These are phyloP conservation scores for Enteromius viviparus DNA, from an alignment of 2,797 vertebrate genomes.

Conservation along the genomic window DNA sequence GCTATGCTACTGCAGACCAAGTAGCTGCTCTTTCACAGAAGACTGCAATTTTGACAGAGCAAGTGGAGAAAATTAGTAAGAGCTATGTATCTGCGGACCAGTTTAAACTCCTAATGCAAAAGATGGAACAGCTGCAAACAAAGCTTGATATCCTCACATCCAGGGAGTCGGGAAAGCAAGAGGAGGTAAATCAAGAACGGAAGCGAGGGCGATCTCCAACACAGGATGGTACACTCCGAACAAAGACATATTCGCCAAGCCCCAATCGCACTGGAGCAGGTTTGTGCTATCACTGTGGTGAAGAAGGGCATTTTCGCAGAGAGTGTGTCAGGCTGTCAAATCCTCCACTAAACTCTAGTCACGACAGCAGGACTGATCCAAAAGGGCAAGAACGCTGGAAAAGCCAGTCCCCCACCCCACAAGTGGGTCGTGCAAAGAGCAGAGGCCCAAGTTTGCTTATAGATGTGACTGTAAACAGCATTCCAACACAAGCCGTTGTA, in stretches of 20 bases:
- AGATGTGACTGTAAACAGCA: background rate
- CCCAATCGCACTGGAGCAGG: background rate
- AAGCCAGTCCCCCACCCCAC: background rate
- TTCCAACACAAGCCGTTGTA: background rate
- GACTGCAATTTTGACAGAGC: too few species aligned
- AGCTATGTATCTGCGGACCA: too few species aligned
- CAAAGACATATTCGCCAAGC: background rate
- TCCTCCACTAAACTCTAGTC: background rate
- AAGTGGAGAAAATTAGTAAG: too few species aligned
- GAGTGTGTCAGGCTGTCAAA: background rate
- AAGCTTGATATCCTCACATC: conserved; percentile 7
- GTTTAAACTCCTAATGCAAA: too few species aligned
- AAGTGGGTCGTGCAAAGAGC: too few species aligned
- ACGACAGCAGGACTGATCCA: background rate
- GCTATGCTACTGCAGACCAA: too few species aligned
- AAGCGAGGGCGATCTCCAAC: background rate
- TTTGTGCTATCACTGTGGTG: conserved; percentile 13
- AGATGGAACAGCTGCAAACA: conserved; percentile 30
- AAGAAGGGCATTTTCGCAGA: background rate
- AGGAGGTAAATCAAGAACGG: background rate
- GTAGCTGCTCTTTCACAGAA: too few species aligned
- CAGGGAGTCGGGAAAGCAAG: background rate
- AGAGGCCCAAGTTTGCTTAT: conserved; percentile 3
- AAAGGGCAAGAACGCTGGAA: background rate
- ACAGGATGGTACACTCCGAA: background rate